Evolutionary conservation across 1,140 invertebrate genomes (phyloP), one percentile per base, ranked within the genome.

Genomic region (Sycobia sp.): DNA sequence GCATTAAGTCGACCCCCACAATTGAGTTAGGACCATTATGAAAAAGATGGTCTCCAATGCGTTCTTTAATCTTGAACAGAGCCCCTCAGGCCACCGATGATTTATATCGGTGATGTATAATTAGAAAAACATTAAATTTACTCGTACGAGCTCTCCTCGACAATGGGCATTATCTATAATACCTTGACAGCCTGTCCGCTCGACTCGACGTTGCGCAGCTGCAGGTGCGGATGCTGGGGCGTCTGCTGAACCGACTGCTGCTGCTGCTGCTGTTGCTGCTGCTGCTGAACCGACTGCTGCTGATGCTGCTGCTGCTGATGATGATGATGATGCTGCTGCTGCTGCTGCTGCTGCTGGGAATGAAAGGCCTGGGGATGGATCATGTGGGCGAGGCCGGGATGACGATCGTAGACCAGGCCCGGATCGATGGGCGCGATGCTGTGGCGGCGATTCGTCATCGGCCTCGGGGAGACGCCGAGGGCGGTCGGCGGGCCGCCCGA

Each of bases 381-480:
- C 5, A 43, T n/a, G 18, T 62, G 60, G 2, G 9, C 20, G n/a
- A n/a, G n/a, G n/a, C n/a, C n/a, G n/a, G 61, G 53, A 8, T 63
- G 62, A 10, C 62, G 46, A 8, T 63, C 69, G 14, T 80, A 78
- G 23, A 67, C 60, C 49, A 86, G 85, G 9, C 84, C 83, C 39
- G 85, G 88, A 61, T 89, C 87, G 0, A 78, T 75, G 0, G 78
- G 78, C 0, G 87, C 88, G 14, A 89, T 86, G 66, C 88, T 89
- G 71, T 85, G 87, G 34, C 88, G 74, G 44, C 87, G 80, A 50
- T 86, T 85, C 34, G 78, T 76, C 39, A 78, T 73, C 11, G 79
- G 11, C 1, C 61, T 39, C 7, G 53, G n/a, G 7, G 54, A 57
- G 4, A 27, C 2, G 13, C 25, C 29, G 18, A 54, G 23, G 11